phyloP scores from a whole-genome alignment of 2,113 vertebrate species.

The Hemiprocne comata region DNA sequence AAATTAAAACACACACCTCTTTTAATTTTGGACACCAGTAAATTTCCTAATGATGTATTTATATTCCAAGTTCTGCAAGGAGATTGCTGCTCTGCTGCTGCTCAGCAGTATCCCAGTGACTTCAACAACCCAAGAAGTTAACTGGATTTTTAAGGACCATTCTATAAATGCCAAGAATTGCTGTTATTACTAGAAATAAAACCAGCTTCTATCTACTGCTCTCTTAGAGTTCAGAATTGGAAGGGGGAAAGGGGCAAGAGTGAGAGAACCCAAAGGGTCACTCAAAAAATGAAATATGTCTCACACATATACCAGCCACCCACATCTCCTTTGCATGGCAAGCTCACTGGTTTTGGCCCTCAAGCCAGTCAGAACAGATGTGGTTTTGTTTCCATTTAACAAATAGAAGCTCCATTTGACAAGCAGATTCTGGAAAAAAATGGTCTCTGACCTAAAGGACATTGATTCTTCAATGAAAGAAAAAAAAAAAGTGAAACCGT shows the following conservation, averaged over 20 bases:
- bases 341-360: background rate
- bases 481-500: background rate
- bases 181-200: background rate
- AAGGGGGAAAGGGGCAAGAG: background rate
- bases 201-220: background rate
- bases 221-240: background rate
- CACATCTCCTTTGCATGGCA: background rate
- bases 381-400: slow-evolving; percentile 8
- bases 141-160: background rate
- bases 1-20: background rate
- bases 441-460: background rate
- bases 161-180: background rate
- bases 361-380: background rate
- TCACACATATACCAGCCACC: background rate
- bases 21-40: background rate
- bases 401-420: background rate
- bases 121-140: background rate
- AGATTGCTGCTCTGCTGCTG: background rate
- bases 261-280: background rate
- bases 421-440: background rate
- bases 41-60: background rate
- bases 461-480: background rate
- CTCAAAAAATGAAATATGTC: background rate
- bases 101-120: background rate
- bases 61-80: background rate